Percentiles rank a stretch among this genome's conserved stretches.
phyloP scores from a whole-genome alignment of 2,113 vertebrate genomes.

The Pholis gunnellus region DNA sequence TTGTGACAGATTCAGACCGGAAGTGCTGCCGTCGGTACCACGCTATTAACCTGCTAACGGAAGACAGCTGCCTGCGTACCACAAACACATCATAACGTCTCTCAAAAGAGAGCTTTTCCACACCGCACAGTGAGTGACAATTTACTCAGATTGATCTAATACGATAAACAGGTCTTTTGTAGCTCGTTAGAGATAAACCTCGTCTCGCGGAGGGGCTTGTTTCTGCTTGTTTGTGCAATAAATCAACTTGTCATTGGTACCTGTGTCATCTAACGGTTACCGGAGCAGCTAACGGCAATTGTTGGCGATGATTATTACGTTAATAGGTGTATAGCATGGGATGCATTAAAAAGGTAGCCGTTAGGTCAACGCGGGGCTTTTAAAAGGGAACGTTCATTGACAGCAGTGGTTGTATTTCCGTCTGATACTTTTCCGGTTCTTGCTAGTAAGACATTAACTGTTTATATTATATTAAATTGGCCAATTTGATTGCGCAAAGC shows the following conservation, averaged over 20 bases:
- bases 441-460: slow-evolving; percentile 4
- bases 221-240: background rate
- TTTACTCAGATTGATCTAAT: background rate
- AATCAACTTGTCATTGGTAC: background rate
- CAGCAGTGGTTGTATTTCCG: background rate
- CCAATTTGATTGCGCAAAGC: background rate
- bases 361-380: background rate
- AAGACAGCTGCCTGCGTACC: background rate
- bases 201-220: background rate
- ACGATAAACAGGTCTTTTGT: rapidly evolving
- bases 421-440: background rate
- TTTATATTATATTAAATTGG: background rate
- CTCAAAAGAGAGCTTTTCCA: background rate
- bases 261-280: background rate
- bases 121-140: slow-evolving; percentile 32
- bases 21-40: background rate
- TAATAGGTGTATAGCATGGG: background rate
- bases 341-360: background rate
- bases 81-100: slow-evolving; percentile 1
- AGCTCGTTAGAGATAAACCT: background rate
- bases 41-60: background rate
- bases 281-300: slow-evolving; percentile 36
- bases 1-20: slow-evolving; percentile 26
- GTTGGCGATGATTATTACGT: slow-evolving; percentile 1
- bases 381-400: background rate